Base-by-base conservation (phyloP, 2,797 vertebrate species). In the Chiloscyllium punctatum region DNA sequence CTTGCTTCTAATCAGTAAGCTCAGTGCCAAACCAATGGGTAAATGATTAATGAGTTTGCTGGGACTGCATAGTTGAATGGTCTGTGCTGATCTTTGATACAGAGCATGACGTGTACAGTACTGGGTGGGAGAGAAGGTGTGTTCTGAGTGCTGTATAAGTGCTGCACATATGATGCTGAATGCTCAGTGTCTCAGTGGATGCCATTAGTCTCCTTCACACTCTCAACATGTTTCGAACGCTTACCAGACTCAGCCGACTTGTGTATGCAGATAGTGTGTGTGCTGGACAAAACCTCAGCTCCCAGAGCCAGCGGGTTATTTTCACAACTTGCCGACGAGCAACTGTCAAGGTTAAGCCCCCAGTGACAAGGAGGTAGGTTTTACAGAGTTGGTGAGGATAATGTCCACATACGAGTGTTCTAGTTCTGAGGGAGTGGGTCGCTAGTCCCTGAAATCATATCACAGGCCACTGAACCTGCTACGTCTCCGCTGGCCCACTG, bases 21-120 rank as follows among this genome's bases (percentile, higher is more conserved):
- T 42, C 18, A 4, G 6, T 37, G n/a, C 90, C 62, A 68, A 21
- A 62, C n/a, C 62, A 30, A 0, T 9, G 90, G n/a, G 90, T 68
- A 92, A 90, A 92, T 92, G 90, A 92, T 92, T 92, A 62, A 92
- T 62, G 23, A 23, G 62, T 91, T 62, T 37, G 57, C 87, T 90
- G 53, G 15, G 53, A n/a, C 62, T 91, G 88, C 62, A 37, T 68
- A 23, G 62, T 68, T 92, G 57, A 62, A 66, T 23, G 62, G 3
- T 68, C 6, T 13, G 62, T 68, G 15, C 68, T 92, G 62, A 92
- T 21, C 62, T 68, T 92, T 92, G 90, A 92, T 92, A 92, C n/a
- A 9, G 62, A 9, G 33, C 18, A 92, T 62, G 37, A 68, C 1
- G 25, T 68, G 4, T 37, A 21, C n/a, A 5, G 33, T 37, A 21